phyloP scores from a whole-genome alignment of 2,888 invertebrate species.

The Trachelus troglodyta region DNA sequence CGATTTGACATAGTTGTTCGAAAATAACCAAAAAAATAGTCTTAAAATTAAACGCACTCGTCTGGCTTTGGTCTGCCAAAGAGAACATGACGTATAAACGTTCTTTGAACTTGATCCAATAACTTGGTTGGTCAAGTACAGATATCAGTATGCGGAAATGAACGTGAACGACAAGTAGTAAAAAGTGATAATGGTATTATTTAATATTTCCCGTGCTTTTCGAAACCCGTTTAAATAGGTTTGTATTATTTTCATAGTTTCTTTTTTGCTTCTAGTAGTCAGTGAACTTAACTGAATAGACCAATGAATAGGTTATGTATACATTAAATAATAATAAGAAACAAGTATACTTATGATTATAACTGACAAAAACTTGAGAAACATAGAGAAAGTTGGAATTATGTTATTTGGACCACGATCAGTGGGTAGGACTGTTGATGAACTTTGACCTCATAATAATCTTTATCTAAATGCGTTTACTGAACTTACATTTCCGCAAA shows the following conservation, averaged over 20 bases:
- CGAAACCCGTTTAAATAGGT: background rate
- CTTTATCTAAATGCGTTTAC: background rate
- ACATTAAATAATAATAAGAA: background rate
- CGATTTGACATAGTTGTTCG: background rate
- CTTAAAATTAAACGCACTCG: background rate
- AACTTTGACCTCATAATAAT: background rate
- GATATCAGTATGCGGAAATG: background rate
- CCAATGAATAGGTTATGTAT: background rate
- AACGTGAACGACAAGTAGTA: background rate
- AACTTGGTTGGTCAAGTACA: background rate
- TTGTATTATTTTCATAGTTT: background rate
- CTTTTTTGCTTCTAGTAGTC: background rate
- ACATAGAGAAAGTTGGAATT: background rate
- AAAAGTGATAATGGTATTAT: background rate
- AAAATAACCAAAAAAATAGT: background rate
- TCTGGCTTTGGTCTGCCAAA: slow-evolving; percentile 5
- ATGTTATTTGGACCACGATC: background rate
- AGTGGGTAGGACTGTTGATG: background rate
- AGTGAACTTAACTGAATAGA: background rate
- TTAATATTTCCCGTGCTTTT: background rate
- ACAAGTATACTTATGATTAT: background rate
- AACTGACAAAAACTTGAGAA: background rate
- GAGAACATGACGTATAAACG: background rate
- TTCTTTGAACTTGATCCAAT: background rate
- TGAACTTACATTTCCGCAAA: background rate